Evolutionary conservation across 1,140 invertebrate genomes (phyloP).

Genomic region (Eulimnadia texana): DNA sequence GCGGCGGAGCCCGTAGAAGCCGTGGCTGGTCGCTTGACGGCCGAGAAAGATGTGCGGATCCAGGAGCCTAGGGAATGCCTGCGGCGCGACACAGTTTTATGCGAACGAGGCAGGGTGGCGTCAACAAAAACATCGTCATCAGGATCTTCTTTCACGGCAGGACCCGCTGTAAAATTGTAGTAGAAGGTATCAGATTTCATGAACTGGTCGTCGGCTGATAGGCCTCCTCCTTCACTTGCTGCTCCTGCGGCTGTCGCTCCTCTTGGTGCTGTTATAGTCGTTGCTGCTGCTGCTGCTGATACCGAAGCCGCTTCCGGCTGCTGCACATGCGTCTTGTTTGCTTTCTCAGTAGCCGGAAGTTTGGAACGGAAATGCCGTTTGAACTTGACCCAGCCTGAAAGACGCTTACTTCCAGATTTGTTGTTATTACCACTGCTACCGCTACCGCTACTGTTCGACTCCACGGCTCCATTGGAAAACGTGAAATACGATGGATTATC

Average conservation of each 20-base stretch:
- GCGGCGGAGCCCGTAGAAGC: neutral
- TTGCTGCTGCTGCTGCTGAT: neutral
- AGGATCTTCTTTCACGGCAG: neutral
- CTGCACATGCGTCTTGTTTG: neutral
- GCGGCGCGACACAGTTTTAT: neutral
- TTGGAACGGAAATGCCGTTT: constrained; percentile 1
- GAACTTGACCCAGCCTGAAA: constrained; percentile 6
- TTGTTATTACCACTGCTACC: neutral
- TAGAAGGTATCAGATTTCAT: neutral
- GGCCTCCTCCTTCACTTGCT: neutral
- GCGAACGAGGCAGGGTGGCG: neutral
- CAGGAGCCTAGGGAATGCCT: constrained; percentile 5
- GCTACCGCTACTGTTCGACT: too few relatives aligned
- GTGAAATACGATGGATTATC: constrained; percentile 11
- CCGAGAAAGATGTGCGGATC: constrained; percentile 4
- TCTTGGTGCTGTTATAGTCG: neutral
- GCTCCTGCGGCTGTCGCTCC: neutral
- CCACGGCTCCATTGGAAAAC: neutral
- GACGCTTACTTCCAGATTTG: constrained; percentile 4
- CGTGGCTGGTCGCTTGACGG: neutral
- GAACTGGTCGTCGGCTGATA: neutral
- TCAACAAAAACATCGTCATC: constrained; percentile 9
- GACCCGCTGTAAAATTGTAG: neutral
- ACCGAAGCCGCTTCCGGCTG: neutral
- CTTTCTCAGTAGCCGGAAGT: neutral